Evolutionary conservation across 2,797 vertebrate genomes (phyloP).

Genomic region (Poeciliopsis presidionis): DNA sequence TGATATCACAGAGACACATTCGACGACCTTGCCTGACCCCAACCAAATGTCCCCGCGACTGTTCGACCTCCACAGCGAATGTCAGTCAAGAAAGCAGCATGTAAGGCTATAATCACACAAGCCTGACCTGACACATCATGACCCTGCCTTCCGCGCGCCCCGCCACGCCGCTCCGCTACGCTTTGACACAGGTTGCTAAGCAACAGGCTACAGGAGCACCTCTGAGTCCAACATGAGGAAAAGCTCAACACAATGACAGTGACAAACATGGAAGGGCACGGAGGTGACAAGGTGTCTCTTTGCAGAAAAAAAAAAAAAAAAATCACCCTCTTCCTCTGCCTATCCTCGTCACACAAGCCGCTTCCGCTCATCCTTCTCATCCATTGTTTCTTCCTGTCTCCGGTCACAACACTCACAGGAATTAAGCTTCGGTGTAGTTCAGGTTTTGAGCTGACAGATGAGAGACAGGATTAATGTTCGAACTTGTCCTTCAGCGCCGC

Average conservation of each 20-base stretch:
- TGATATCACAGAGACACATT: constrained; percentile 28
- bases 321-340: constrained; percentile 41
- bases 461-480: constrained; percentile 47
- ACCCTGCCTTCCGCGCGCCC: constrained; percentile 56
- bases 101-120: constrained; percentile 72
- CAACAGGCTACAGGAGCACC: constrained; percentile 66
- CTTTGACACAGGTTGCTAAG: constrained; percentile 75
- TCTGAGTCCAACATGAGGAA: constrained; percentile 43
- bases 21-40: constrained; percentile 43
- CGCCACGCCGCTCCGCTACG: constrained; percentile 53
- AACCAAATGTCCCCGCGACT: constrained; percentile 44
- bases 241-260: constrained; percentile 50
- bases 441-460: constrained; percentile 46
- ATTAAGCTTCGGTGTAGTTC: constrained; percentile 37
- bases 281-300: constrained; percentile 54
- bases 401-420: constrained; percentile 48
- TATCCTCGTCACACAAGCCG: constrained; percentile 30
- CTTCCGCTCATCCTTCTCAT: constrained; percentile 33
- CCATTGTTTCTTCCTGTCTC: constrained; percentile 47
- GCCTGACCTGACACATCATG: constrained; percentile 77
- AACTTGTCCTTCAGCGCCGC: constrained; percentile 27
- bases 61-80: constrained; percentile 56
- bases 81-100: constrained; percentile 63
- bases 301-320: background rate
- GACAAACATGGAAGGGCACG: constrained; percentile 56